A percentile compares a stretch with the other conserved stretches of the same genome.
Evolutionary conservation across 2,797 vertebrate species (phyloP).

Genomic region (Danio kyathit): DNA sequence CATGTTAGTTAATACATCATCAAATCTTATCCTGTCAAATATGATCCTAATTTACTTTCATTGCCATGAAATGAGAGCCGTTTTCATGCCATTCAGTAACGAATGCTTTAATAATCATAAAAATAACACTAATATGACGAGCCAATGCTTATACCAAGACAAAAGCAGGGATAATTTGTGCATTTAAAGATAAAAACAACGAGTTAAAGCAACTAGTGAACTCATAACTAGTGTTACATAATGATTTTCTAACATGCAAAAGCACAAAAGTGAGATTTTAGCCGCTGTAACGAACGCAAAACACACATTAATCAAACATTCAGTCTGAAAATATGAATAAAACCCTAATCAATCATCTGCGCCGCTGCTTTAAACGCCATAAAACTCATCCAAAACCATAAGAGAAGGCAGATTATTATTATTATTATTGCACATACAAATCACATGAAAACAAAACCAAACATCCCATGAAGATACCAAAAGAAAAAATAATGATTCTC

Average conservation of each 20-base stretch:
- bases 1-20: no score
- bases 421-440: conserved; percentile 1
- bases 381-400: background rate
- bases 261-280: background rate
- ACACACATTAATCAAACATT: background rate
- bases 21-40: no score
- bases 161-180: no score
- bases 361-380: background rate
- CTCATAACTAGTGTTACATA: background rate
- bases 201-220: no score
- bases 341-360: background rate
- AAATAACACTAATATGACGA: no score
- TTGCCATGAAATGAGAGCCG: no score
- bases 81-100: no score
- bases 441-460: background rate
- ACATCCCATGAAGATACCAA: background rate
- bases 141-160: no score
- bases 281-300: no score
- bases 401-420: background rate
- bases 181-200: no score
- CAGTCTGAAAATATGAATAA: background rate
- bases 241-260: background rate
- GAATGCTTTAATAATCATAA: no score
- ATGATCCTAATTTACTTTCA: no score
- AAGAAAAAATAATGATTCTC: background rate